Base-by-base conservation (phyloP, 2,888 invertebrate species). In the Eugnorisma glareosa region DNA sequence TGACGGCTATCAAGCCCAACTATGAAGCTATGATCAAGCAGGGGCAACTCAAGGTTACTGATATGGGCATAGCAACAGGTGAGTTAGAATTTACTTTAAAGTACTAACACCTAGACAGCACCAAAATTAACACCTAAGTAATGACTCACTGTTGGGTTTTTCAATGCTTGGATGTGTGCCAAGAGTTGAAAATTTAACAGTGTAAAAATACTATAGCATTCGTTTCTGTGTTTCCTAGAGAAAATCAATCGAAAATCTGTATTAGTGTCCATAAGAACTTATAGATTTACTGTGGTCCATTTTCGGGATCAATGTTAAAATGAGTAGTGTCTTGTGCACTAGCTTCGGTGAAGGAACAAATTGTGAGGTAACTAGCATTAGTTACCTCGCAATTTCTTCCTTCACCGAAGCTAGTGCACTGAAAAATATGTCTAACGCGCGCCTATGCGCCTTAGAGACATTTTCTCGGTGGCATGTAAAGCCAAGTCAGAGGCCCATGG, bases 1-100 rank as follows among this genome's bases (percentile, higher is more conserved):
- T 99, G 73, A 97, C 98, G 0, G 96, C 97, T 83, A 98, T 99
- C 81, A 98, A 98, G 92, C 99, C 99, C 0, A 98, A 98, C 93
- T 99, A 99, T 92, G 99, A 99, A 90, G 98, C 98, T 3, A 98
- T 99, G 98, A 98, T 98, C 83, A 98, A 98, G 93, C 98, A 98
- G 79, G 99, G 99, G 0, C 98, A 98, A 84, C 94, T 99, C 18
- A 98, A 98, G 93, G 97, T 98, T 74, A 98, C 98, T 0, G 99
- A 99, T 91, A 98, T 98, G 97, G 98, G 98, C 7, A 97, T 98
- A 78, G 98, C 98, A 89, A 98, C 98, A 92, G 97, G 98, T 98
- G 95, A 96, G 96, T 95, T 35, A 35, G 21, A 21, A 61, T 59
- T 28, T 57, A 57, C 15, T 40, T 40, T 40, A n/a, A n/a, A n/a